Evolutionary conservation across 2,888 invertebrate species (phyloP).

Genomic region (Dryadula phaetusa): DNA sequence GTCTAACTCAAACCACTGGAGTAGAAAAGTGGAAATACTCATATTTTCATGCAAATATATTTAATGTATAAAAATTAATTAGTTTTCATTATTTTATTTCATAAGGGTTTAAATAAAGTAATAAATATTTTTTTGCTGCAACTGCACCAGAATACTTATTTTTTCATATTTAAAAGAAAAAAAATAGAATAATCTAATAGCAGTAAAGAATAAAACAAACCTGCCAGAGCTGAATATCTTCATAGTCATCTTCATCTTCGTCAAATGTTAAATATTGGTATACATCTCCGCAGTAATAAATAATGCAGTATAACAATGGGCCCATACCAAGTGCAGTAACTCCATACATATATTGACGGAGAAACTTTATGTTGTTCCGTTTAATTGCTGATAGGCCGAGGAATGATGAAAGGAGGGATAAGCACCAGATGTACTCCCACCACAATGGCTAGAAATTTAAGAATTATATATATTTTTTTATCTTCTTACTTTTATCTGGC

Average conservation of each 20-base stretch:
- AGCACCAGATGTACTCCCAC: conserved; percentile 98
- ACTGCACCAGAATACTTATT: no score
- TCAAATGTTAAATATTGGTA: conserved; percentile 87
- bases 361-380: conserved; percentile 90
- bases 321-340: conserved; percentile 87
- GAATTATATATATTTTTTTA: no score
- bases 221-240: conserved; percentile 92
- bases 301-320: conserved; percentile 91
- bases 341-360: conserved; percentile 93
- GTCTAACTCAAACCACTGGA: no score
- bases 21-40: no score
- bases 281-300: conserved; percentile 93
- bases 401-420: conserved; percentile 92
- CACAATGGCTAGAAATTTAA: conserved; percentile 87
- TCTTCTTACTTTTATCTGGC: no score
- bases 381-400: conserved; percentile 94
- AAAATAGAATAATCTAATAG: no score
- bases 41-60: no score
- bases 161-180: no score
- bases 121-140: no score
- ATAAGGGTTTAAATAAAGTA: no score
- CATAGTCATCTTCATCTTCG: conserved; percentile 80
- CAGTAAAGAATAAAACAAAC: conserved; percentile 70
- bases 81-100: no score
- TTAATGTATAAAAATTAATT: no score